Percentiles rank a stretch among this genome's conserved stretches.
phyloP scores from a whole-genome alignment of 2,888 invertebrate species.

The Dynastes grantii region DNA sequence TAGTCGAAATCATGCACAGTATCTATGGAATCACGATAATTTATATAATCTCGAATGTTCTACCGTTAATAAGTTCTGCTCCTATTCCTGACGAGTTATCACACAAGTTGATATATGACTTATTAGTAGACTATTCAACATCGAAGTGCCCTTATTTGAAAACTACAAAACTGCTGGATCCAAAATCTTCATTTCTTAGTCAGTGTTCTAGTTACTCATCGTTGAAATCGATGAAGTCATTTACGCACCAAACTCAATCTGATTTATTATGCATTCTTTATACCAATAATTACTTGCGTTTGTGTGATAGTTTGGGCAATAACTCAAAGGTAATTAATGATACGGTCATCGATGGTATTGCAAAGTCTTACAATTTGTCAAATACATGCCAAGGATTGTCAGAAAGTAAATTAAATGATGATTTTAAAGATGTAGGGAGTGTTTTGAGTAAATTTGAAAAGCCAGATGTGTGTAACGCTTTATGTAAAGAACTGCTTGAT shows the following conservation, averaged over 20 bases:
- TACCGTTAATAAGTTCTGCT: not conserved
- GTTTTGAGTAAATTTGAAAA: not conserved
- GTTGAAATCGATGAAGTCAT: constrained; percentile 47
- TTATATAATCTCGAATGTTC: constrained; percentile 28
- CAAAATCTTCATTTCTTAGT: constrained; percentile 50
- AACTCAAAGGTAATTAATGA: not conserved
- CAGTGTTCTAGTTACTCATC: constrained; percentile 55
- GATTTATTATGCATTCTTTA: constrained; percentile 59
- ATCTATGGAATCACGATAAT: constrained; percentile 22
- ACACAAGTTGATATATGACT: constrained; percentile 11
- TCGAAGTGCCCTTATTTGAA: constrained; percentile 54
- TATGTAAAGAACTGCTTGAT: not conserved
- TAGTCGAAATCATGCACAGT: constrained; percentile 27
- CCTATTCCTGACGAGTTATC: no score
- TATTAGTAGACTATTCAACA: constrained; percentile 8
- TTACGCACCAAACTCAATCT: constrained; percentile 44
- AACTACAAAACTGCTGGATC: constrained; percentile 45
- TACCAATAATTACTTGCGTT: constrained; percentile 55
- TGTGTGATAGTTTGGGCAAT: constrained; percentile 27
- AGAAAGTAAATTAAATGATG: not conserved
- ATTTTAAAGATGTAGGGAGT: constrained; percentile 2
- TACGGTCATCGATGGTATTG: not conserved
- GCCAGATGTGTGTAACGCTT: not conserved
- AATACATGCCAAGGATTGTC: not conserved
- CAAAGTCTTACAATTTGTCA: not conserved